Base-by-base conservation (phyloP, 2,888 invertebrate species). In the Plebejus anna region DNA sequence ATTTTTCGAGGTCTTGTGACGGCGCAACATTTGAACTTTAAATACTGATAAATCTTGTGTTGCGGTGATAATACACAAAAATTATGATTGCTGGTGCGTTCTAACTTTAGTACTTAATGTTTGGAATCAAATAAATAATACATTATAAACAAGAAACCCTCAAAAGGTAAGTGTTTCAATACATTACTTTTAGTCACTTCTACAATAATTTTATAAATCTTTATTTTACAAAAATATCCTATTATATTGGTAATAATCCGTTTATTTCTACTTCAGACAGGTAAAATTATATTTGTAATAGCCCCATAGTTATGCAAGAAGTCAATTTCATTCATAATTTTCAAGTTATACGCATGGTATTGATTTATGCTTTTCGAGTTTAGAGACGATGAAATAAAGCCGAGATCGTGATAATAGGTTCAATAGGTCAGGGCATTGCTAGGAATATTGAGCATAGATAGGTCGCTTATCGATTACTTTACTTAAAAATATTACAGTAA, bases 11-110 rank as follows among this genome's bases (percentile, higher is more conserved):
- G 82, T 80, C 82, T 83, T 87, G 84, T 87, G 88, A 86, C 87
- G 89, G 93, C 92, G 92, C 90, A 91, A 92, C 91, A 91, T 93
- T 93, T 91, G 83, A 93, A 93, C 87, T 86, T 79, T 80, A 78
- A 81, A 81, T 80, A 82, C 81, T 79, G 82, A 85, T 83, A 86
- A 84, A 82, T 83, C 79, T 77, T 22, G 73, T 80, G 77, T 82
- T 83, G 82, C 84, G 80, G 75, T 76, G 78, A 80, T 77, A 80
- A 75, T 78, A 79, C 76, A 42, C 13, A 57, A 80, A 78, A 79
- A 80, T 16, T 76, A 80, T 79, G 79, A 38, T 72, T 59, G 38
- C 72, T 76, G 13, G 38, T 55, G 38, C 57, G 57, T 72, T 57
- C 51, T 76, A 76, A 55, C n/a, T n/a, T n/a, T 11, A 57, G 22